Percentiles rank a stretch among this genome's conserved stretches.
phyloP scores from a whole-genome alignment of 1,140 invertebrate species.

The Colletes gigas region DNA sequence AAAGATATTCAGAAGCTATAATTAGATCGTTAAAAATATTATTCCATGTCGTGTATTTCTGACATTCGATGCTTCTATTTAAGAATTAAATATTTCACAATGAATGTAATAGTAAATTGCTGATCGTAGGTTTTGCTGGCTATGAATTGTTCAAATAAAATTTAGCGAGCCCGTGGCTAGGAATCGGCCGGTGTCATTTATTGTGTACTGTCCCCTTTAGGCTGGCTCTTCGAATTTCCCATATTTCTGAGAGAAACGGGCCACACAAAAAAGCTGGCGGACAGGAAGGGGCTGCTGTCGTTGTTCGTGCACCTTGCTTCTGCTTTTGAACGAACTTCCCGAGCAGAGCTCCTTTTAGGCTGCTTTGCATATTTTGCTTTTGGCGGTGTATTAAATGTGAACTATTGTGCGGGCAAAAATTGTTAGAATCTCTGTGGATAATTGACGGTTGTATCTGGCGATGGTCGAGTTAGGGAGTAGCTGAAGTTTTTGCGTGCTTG shows the following conservation, averaged over 20 bases:
- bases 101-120: no score
- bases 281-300: neutral
- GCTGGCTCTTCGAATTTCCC: constrained; percentile 43
- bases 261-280: neutral
- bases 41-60: no score
- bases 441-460: no score
- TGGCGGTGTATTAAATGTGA: no score
- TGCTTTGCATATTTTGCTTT: neutral
- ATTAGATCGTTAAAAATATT: no score
- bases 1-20: neutral
- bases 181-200: constrained; percentile 35
- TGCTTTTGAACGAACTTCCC: neutral
- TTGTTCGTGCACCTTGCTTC: constrained; percentile 36
- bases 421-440: no score
- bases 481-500: no score
- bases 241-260: constrained; percentile 52
- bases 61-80: no score
- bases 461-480: no score
- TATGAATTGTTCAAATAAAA: no score
- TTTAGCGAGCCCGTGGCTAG: neutral
- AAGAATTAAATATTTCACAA: no score
- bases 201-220: neutral
- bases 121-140: no score
- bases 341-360: neutral
- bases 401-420: neutral